These are phyloP conservation scores for Xanthostigma xanthostigma DNA, from an alignment of 2,888 invertebrate genomes.

Conservation along the genomic window DNA sequence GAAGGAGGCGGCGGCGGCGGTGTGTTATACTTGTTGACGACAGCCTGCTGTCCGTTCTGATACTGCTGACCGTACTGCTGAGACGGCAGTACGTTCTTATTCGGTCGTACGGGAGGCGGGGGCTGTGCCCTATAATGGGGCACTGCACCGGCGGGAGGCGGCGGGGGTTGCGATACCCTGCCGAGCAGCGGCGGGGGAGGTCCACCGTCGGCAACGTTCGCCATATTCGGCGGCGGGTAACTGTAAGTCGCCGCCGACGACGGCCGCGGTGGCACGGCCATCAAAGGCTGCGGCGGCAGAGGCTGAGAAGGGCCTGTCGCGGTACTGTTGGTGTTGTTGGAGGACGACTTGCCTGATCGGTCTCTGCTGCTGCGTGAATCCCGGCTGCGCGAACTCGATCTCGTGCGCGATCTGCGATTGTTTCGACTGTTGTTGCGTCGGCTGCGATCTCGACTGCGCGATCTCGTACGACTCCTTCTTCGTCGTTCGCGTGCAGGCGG, in stretches of 20 bases:
- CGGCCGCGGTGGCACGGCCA: conserved; percentile 10
- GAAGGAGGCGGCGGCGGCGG: conserved; percentile 1
- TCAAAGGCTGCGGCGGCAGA: conserved; percentile 11
- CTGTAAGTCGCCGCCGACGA: conserved; percentile 3
- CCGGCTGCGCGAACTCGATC: conserved; percentile 19
- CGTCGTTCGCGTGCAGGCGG: conserved; percentile 5
- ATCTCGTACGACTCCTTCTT: conserved; percentile 19
- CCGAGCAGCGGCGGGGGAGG: neutral
- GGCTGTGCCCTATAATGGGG: conserved; percentile 24
- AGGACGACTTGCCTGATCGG: conserved; percentile 13
- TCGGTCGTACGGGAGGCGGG: conserved; percentile 20
- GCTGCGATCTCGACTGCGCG: conserved; percentile 22
- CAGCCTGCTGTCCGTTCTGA: conserved; percentile 1
- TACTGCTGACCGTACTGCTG: conserved; percentile 1
- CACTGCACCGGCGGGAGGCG: conserved; percentile 21
- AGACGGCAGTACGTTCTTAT: conserved; percentile 13
- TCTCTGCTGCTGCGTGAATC: conserved; percentile 1
- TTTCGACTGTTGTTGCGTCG: conserved; percentile 14
- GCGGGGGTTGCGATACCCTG: conserved; percentile 11
- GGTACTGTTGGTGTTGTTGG: conserved; percentile 4
- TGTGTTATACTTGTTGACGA: neutral
- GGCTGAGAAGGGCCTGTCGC: conserved; percentile 2
- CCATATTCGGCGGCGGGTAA: conserved; percentile 6
- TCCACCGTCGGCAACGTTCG: conserved; percentile 9
- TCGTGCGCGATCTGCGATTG: conserved; percentile 15